Evolutionary conservation across 23 tunicate species (phyloP), one percentile per base, ranked within the genome.

Genomic region (Halocynthia roretzi): DNA sequence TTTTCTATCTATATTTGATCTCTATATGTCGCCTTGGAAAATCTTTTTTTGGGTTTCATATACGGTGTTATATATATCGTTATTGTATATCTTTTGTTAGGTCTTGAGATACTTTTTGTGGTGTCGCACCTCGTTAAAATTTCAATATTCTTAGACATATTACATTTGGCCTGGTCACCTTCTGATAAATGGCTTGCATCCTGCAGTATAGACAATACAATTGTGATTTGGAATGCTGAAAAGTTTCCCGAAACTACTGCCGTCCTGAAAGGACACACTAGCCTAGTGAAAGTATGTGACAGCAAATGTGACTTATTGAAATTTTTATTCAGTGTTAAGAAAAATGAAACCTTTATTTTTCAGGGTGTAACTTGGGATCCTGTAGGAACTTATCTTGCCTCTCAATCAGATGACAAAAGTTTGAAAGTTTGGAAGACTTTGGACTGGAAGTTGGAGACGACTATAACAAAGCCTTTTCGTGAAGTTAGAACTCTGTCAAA

Each of bases 351-450:
- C 17, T 31, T 2, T 14, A 50, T 2, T 72, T 72, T 72, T 6
- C 71, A 96, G 99, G 99, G 99, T 5, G 99, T 96, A 7, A 83
- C 96, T 23, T 96, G 99, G 99, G 99, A 96, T 75, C 99, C 99
- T 8, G 79, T 96, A 5, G 99, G 99, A 7, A 80, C 96, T 7
- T 96, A 96, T 70, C 8, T 96, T 48, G 98, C 98, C 7, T 84
- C 99, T 8, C 99, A 96, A 70, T 86, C 93, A 51, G 99, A 81
- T 80, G 99, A 96, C 67, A 89, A 82, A 80, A 89, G 93, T 51
- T 82, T 96, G 15, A 82, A 83, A 80, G 78, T 96, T 14, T 96
- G 99, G 99, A 96, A 89, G 73, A 90, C 96, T 12, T 68, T 96
- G 80, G 96, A 89, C 70, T 96, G 99, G 99, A 96, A 96, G 65